Evolutionary conservation across 2,888 invertebrate species (phyloP), one percentile per base, ranked within the genome.

Genomic region (Magallana nippona): DNA sequence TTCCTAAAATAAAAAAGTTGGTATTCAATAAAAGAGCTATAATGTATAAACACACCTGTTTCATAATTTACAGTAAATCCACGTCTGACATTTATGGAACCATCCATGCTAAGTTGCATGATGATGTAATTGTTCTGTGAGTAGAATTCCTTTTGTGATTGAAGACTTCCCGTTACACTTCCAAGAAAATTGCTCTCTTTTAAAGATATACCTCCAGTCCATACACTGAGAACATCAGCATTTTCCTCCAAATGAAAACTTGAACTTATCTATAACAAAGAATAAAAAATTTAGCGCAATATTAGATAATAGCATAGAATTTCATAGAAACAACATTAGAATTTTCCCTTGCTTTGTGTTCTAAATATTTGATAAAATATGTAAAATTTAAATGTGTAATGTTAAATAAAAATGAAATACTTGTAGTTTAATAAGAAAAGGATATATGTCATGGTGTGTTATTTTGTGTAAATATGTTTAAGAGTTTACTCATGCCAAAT

Each of bases 181-280:
- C 62, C 62, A 8, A 81, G 44, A 19, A 55, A 62, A 44, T 27
- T 55, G 62, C 81, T 81, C 22, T 81, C 81, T 22, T 81, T 81
- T 19, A 81, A 55, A 22, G 81, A 44, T 17, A 60, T 60, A 44
- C 62, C 81, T n/a, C 81, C 81, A 1, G 81, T 81, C 81, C 81
- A 81, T n/a, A 81, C 55, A n/a, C 32, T 22, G 17, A 81, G 22
- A n/a, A 62, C n/a, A 22, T 81, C 81, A 10, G 81, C 81, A 81
- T 81, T 81, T n/a, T 62, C 55, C 81, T 81, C 81, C 55, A 81
- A 32, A n/a, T 81, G 0, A 62, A 19, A 58, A 27, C 10, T 32
- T 11, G 27, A 17, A 58, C 10, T 57, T 80, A 80, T 27, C 80
- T 80, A 32, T 13, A 81, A 11, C 27, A 55, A 17, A 60, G 44